Conservation (phyloP, 2,797 vertebrate genomes). For the Malacoraja senta region DNA sequence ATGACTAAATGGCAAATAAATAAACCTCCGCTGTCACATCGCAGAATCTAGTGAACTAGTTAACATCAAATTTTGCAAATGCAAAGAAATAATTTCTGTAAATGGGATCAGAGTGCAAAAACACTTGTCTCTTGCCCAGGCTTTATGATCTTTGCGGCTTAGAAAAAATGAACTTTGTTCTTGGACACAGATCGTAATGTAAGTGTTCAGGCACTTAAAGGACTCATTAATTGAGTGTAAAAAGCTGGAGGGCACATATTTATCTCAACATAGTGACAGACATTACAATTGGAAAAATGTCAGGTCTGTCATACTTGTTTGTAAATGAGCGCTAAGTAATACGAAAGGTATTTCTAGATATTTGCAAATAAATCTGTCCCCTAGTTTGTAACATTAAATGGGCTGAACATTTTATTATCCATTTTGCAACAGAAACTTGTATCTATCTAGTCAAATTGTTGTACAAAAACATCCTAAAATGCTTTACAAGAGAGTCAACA, state of each 20-base stretch:
- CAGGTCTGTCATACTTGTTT: background rate
- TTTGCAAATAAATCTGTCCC: background rate
- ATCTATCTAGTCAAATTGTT: background rate
- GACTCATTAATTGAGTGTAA: background rate
- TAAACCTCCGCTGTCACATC: slow-evolving; percentile 7
- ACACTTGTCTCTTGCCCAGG: background rate
- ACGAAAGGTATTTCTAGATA: background rate
- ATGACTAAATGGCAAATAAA: slow-evolving; percentile 31
- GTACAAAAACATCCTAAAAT: background rate
- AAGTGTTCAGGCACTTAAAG: background rate
- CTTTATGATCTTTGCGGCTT: background rate
- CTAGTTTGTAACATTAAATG: no score
- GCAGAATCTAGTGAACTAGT: slow-evolving; percentile 24
- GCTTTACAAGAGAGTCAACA: background rate
- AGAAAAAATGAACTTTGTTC: background rate
- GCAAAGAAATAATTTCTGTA: background rate
- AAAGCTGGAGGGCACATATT: background rate
- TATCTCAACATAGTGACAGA: background rate
- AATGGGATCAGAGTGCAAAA: slow-evolving; percentile 10
- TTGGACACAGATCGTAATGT: background rate
- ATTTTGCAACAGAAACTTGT: no score
- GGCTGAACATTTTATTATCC: background rate
- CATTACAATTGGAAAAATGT: background rate
- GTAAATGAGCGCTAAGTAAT: background rate
- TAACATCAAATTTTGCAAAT: slow-evolving; percentile 14